Evolutionary conservation across 2,888 invertebrate genomes (phyloP).

Genomic region (Bembecia ichneumoniformis): DNA sequence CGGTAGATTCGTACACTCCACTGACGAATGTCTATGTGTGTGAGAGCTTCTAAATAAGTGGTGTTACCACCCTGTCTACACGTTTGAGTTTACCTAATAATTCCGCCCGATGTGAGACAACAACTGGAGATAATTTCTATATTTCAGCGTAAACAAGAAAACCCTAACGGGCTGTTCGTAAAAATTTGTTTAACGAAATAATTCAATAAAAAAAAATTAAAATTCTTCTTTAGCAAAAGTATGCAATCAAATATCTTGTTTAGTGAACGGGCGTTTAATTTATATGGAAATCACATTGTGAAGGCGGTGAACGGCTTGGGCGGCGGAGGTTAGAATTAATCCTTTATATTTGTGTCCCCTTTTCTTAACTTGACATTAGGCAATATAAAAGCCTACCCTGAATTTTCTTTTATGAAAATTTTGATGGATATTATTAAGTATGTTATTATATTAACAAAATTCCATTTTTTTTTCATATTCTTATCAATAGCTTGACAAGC

Average conservation of each 20-base stretch:
- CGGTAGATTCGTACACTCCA: constrained; percentile 1
- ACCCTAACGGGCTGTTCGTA: no score
- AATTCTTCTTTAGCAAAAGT: constrained; percentile 5
- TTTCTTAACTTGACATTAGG: background rate
- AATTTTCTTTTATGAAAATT: background rate
- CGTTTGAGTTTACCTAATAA: constrained; percentile 15
- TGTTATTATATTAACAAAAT: no score
- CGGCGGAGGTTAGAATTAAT: constrained; percentile 8
- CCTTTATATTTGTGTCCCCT: background rate
- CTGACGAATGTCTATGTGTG: constrained; percentile 2
- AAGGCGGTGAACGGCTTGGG: constrained; percentile 23
- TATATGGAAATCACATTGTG: constrained; percentile 46
- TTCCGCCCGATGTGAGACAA: constrained; percentile 8
- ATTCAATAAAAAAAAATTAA: background rate
- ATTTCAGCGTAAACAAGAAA: no score
- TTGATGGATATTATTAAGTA: no score
- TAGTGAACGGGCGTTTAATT: constrained; percentile 47
- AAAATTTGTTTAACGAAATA: background rate
- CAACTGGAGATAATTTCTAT: background rate
- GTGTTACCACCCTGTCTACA: constrained; percentile 22
- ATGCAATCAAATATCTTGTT: constrained; percentile 46
- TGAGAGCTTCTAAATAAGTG: constrained; percentile 24
- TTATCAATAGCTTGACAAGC: no score
- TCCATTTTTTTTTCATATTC: no score
- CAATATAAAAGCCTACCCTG: background rate